Base-by-base conservation (phyloP, 2,888 invertebrate genomes). In the Drosophila cognata region DNA sequence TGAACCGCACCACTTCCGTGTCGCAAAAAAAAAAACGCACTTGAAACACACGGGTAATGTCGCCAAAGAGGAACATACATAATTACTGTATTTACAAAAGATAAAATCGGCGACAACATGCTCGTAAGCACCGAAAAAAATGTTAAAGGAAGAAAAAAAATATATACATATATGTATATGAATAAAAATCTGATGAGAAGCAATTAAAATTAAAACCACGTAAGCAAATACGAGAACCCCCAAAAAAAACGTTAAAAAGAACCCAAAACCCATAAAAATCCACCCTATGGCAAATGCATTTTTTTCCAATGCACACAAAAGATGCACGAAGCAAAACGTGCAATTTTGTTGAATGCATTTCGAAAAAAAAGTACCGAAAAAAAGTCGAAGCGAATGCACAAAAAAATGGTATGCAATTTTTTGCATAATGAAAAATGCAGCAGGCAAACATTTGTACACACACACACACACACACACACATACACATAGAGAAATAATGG, bases 71-170 rank as follows among this genome's bases (percentile, higher is more conserved):
- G 87, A 84, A 84, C 71, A 81, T 66, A 88, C 83, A 88, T 91
- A 86, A 91, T 91, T 91, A 89, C 86, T 80, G 91, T 88, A 88
- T 91, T 91, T 88, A 81, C 88, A 85, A 75, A 81, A 86, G 91
- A 91, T 91, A 89, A 91, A 90, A 88, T 89, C 91, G 67, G 78
- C 79, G 69, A 81, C 88, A 84, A 84, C 86, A 79, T 77, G 80
- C 77, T 61, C 55, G 58, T 60, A 71, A 70, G 60, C 58, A 46
- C 68, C 58, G 18, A 43, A 59, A 66, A 60, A 62, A 31, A 51
- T 21, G 16, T 21, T 35, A 35, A 69, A 4, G 33, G 10, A 11
- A 33, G 10, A 38, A 55, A 38, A 43, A 25, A 16, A 4, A 21
- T 0, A 18, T 4, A 7, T 46, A 25, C 7, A 4, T 31, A 35